phyloP scores from a whole-genome alignment of 1,140 invertebrate genomes.

The Drosophila bipectinata region DNA sequence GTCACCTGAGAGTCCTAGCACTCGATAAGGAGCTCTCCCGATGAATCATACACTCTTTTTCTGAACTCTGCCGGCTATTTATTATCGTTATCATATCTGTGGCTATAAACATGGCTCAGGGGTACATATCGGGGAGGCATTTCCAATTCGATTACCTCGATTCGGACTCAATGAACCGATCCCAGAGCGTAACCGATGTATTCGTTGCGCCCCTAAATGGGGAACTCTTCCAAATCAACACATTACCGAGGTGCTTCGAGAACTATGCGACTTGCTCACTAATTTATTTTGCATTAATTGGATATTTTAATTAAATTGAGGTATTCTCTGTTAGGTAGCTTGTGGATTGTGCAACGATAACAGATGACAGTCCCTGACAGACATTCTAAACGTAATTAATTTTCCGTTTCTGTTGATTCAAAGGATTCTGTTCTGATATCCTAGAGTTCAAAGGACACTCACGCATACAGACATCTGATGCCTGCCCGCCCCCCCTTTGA shows the following conservation, averaged over 20 bases:
- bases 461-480: slow-evolving; percentile 19
- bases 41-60: not conserved
- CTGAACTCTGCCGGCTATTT: slow-evolving; percentile 2
- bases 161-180: not conserved
- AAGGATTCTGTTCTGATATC: slow-evolving; percentile 23
- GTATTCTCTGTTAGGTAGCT: not conserved
- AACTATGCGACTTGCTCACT: slow-evolving; percentile 4
- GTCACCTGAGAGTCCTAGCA: slow-evolving; percentile 35
- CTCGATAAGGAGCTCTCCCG: not conserved
- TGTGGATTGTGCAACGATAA: no score
- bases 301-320: slow-evolving; percentile 12
- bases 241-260: not conserved
- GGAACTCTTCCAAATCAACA: slow-evolving; percentile 53
- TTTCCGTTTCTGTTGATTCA: slow-evolving; percentile 40
- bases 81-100: slow-evolving; percentile 33
- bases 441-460: slow-evolving; percentile 57
- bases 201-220: slow-evolving; percentile 19
- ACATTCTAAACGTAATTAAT: slow-evolving; percentile 67
- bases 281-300: slow-evolving; percentile 22
- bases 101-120: slow-evolving; percentile 5
- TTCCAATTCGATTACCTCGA: slow-evolving; percentile 58
- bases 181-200: slow-evolving; percentile 43
- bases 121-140: slow-evolving; percentile 33
- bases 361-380: not conserved
- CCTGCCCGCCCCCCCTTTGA: slow-evolving; percentile 40